Percentiles rank a stretch among this genome's conserved stretches.
These are phyloP conservation scores for Agrenia bidenticulata DNA, from an alignment of 2,888 invertebrate genomes.

Conservation along the genomic window DNA sequence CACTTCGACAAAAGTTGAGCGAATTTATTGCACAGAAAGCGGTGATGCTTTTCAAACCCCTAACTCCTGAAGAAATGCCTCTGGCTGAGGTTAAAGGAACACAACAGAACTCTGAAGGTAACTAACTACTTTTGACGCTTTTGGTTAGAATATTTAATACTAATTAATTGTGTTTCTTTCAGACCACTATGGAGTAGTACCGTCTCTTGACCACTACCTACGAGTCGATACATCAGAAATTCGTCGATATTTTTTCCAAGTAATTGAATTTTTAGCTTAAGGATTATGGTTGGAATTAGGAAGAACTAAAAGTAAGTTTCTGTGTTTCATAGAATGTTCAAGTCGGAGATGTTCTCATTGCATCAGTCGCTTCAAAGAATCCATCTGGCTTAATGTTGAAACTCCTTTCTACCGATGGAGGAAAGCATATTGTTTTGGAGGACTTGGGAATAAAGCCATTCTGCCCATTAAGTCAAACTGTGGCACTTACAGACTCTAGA, in stretches of 20 bases:
- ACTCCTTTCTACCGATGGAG: constrained; percentile 80
- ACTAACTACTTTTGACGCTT: constrained; percentile 7
- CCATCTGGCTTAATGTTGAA: constrained; percentile 62
- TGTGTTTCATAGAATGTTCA: constrained; percentile 54
- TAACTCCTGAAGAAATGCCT: constrained; percentile 55
- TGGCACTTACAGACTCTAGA: constrained; percentile 40
- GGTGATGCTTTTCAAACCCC: constrained; percentile 65
- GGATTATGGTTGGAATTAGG: neutral
- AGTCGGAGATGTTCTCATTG: constrained; percentile 57
- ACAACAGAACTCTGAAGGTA: constrained; percentile 45
- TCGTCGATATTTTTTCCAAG: constrained; percentile 78
- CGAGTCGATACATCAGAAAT: constrained; percentile 75
- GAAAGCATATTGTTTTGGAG: constrained; percentile 74
- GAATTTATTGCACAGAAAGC: constrained; percentile 86
- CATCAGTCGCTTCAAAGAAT: constrained; percentile 56
- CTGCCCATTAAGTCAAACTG: constrained; percentile 39
- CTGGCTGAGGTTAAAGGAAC: constrained; percentile 46
- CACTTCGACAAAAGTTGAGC: constrained; percentile 78
- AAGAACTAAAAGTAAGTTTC: neutral
- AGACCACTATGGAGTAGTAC: constrained; percentile 79
- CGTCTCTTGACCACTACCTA: constrained; percentile 82
- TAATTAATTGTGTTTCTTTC: constrained; percentile 54
- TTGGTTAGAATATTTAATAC: neutral
- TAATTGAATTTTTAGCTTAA: constrained; percentile 60
- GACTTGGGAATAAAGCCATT: constrained; percentile 79